These are phyloP conservation scores for Lissocephala sabroskyi DNA, from an alignment of 2,888 invertebrate genomes.

Conservation along the genomic window DNA sequence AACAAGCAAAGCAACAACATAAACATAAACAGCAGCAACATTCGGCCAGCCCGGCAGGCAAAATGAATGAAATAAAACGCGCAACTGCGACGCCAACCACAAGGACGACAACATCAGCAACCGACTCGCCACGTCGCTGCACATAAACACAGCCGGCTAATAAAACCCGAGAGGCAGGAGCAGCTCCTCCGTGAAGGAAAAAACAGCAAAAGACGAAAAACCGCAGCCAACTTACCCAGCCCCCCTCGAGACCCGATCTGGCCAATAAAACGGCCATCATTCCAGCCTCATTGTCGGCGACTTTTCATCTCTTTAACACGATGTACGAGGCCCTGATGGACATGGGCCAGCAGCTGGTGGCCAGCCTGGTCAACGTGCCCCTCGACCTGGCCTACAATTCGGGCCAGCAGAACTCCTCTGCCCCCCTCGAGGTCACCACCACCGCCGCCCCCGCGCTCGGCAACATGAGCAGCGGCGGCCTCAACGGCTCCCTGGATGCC, in stretches of 20 bases:
- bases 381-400: slow-evolving; percentile 10
- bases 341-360: slow-evolving; percentile 43
- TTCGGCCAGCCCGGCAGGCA: slow-evolving; percentile 21
- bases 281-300: too few species aligned
- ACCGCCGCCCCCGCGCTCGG: slow-evolving; percentile 16
- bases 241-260: too few species aligned
- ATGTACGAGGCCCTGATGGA: slow-evolving; percentile 44
- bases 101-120: slow-evolving; percentile 3
- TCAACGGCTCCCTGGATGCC: slow-evolving; percentile 3
- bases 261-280: too few species aligned
- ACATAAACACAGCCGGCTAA: background rate
- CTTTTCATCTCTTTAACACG: too few species aligned
- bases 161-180: slow-evolving; percentile 8
- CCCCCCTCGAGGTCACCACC: slow-evolving; percentile 12
- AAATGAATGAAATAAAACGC: slow-evolving; percentile 54
- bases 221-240: too few species aligned
- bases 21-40: slow-evolving; percentile 11
- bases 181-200: slow-evolving; percentile 1
- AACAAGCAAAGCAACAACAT: slow-evolving; percentile 4
- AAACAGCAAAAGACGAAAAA: background rate
- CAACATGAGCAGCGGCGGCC: background rate
- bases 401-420: background rate
- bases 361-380: slow-evolving; percentile 42
- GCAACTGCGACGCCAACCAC: slow-evolving; percentile 33
- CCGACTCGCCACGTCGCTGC: too few species aligned